Evolutionary conservation across 2,113 vertebrate species (phyloP).

Genomic region (Alethe diademata): DNA sequence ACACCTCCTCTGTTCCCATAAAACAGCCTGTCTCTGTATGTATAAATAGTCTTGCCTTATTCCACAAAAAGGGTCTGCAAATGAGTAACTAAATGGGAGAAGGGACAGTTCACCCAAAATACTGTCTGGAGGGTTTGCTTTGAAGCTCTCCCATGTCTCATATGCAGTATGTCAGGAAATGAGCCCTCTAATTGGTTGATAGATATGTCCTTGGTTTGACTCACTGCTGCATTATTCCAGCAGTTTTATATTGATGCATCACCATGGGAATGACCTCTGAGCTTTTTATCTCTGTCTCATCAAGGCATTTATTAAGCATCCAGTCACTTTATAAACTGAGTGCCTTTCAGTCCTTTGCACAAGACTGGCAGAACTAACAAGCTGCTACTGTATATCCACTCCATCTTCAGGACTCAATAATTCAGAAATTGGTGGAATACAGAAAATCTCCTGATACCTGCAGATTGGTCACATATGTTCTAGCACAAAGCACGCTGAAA

Average conservation of each 20-base stretch:
- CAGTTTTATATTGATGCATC: not conserved
- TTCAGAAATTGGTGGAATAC: not conserved
- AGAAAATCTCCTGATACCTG: not conserved
- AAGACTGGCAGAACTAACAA: not conserved
- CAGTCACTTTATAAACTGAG: not conserved
- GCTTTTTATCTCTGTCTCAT: not conserved
- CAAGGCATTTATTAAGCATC: not conserved
- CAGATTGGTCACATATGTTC: not conserved
- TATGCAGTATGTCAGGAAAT: accelerated
- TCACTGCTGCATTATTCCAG: not conserved
- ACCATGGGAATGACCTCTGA: not conserved
- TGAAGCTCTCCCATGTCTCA: not conserved
- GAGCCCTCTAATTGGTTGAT: not conserved
- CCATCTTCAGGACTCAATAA: not conserved
- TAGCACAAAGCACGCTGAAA: not conserved
- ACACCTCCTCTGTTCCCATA: not conserved
- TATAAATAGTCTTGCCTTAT: not conserved
- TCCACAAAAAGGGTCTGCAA: not conserved
- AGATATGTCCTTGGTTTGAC: not conserved
- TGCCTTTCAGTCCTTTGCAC: not conserved
- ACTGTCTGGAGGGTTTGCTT: not conserved
- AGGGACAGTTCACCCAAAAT: not conserved
- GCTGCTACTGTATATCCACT: not conserved
- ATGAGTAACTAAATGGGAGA: not conserved
- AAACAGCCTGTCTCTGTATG: not conserved